phyloP scores from a whole-genome alignment of 2,797 vertebrate species.

The Manis javanica region DNA sequence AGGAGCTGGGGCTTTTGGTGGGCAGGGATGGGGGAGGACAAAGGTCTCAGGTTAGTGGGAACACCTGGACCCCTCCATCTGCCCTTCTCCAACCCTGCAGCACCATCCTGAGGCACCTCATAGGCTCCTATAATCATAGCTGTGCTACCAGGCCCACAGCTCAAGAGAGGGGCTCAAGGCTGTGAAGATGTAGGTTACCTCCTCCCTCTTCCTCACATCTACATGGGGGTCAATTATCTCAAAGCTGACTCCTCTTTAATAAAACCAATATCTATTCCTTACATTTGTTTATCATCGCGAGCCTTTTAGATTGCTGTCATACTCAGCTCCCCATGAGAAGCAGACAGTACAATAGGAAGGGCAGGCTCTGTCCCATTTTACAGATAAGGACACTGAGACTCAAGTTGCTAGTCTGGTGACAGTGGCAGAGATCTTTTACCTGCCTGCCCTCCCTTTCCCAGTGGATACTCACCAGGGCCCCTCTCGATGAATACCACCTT shows the following conservation, averaged over 20 bases:
- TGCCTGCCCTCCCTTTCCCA: background rate
- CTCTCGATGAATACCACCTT: slow-evolving; percentile 95
- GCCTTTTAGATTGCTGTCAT: background rate
- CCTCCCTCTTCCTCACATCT: background rate
- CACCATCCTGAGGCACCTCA: background rate
- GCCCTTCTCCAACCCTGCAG: background rate
- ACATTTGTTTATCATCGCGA: background rate
- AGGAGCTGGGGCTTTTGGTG: background rate
- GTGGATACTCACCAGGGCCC: slow-evolving; percentile 89
- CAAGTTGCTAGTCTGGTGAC: background rate
- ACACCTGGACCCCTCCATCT: background rate
- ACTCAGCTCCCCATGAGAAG: background rate
- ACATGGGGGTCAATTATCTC: background rate
- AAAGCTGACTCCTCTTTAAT: slow-evolving; percentile 32
- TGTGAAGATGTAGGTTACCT: background rate
- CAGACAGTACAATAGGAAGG: background rate
- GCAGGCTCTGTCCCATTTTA: background rate
- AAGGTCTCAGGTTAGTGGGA: background rate
- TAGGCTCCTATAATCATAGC: background rate
- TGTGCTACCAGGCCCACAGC: background rate
- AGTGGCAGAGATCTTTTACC: background rate
- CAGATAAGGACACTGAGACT: slow-evolving; percentile 7
- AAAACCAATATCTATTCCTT: background rate
- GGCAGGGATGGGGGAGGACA: background rate
- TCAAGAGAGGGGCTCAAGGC: background rate